A percentile compares a stretch with the other conserved stretches of the same genome.
phyloP scores from a whole-genome alignment of 2,888 invertebrate genomes.

The Dendrolimus pini region DNA sequence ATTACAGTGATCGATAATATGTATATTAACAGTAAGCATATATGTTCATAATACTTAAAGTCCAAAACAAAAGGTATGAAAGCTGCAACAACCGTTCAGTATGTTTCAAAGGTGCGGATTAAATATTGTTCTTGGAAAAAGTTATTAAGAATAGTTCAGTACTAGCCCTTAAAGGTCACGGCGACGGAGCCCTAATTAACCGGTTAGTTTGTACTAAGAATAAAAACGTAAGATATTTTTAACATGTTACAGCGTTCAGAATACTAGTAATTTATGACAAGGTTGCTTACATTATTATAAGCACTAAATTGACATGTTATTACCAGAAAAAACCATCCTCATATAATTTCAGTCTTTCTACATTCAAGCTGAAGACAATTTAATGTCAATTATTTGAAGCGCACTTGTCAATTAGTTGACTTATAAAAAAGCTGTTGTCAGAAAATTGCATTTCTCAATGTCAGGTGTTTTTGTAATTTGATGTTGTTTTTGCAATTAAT shows the following conservation, averaged over 20 bases:
- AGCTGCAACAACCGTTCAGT: too few species aligned
- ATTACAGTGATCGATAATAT: too few species aligned
- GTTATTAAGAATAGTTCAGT: neutral
- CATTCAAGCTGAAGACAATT: neutral
- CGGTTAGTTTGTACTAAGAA: neutral
- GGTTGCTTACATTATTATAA: neutral
- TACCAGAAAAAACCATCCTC: neutral
- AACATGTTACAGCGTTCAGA: neutral
- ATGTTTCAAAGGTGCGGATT: neutral
- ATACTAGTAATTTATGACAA: neutral
- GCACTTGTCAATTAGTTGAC: neutral
- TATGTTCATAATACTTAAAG: too few species aligned
- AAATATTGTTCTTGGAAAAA: neutral
- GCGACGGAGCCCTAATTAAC: neutral
- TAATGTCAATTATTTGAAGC: neutral
- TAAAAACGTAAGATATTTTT: neutral
- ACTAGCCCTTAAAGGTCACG: neutral
- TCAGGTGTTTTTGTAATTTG: neutral
- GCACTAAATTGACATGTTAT: neutral
- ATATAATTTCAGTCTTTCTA: neutral
- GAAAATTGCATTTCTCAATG: neutral
- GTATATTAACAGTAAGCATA: too few species aligned
- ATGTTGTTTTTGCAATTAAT: neutral
- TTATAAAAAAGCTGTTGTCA: neutral
- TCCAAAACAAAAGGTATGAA: too few species aligned